phyloP scores from a whole-genome alignment of 1,140 invertebrate genomes.

The Drosophila eugracilis region DNA sequence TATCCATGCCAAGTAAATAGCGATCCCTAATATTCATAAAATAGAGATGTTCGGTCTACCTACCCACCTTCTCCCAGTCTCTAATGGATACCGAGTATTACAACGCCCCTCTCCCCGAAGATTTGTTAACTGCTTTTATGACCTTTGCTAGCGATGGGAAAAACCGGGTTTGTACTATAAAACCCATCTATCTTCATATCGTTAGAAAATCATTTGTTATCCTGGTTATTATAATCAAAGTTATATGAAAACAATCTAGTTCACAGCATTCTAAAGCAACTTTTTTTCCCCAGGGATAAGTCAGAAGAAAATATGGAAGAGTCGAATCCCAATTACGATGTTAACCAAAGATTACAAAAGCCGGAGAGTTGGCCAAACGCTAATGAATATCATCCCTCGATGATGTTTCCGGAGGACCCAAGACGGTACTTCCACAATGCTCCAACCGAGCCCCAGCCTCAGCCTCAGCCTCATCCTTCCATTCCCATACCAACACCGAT shows the following conservation, averaged over 20 bases:
- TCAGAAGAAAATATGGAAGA: slow-evolving; percentile 39
- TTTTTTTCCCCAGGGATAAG: slow-evolving; percentile 18
- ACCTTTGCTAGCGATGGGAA: slow-evolving; percentile 32
- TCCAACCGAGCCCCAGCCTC: slow-evolving; percentile 1
- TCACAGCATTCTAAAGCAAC: too few species aligned
- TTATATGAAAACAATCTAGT: neutral
- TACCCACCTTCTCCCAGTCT: too few species aligned
- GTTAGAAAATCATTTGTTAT: neutral
- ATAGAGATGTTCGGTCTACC: too few species aligned
- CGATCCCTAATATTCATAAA: too few species aligned
- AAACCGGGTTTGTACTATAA: neutral
- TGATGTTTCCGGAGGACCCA: slow-evolving; percentile 37
- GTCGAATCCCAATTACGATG: slow-evolving; percentile 31
- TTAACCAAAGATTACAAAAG: slow-evolving; percentile 41
- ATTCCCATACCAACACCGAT: slow-evolving; percentile 4
- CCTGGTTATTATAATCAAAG: too few species aligned
- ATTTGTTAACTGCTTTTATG: slow-evolving; percentile 30
- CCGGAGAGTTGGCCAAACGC: slow-evolving; percentile 35
- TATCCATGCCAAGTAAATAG: slow-evolving; percentile 25
- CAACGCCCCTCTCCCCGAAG: slow-evolving; percentile 21
- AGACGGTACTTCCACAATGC: slow-evolving; percentile 37
- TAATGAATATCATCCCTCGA: slow-evolving; percentile 26
- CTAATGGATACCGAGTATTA: slow-evolving; percentile 6
- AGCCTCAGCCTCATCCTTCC: neutral
- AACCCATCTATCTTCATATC: neutral